phyloP scores from a whole-genome alignment of 2,888 invertebrate species.

The Cactoblastis cactorum region DNA sequence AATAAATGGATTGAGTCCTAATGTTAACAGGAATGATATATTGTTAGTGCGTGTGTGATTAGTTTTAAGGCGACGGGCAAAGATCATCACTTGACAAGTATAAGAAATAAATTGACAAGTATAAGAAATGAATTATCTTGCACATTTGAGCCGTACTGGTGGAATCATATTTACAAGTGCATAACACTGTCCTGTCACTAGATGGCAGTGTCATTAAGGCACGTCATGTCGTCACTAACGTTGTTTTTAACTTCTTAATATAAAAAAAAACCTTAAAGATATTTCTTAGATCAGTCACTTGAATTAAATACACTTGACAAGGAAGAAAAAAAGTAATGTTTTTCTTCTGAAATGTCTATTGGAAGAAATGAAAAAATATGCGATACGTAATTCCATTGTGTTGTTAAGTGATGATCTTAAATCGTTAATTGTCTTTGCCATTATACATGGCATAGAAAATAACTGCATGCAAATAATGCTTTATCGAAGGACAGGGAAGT shows the following conservation, averaged over 20 bases:
- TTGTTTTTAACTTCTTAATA: too few relatives aligned
- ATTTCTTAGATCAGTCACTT: too few relatives aligned
- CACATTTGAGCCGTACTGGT: too few relatives aligned
- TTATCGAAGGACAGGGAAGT: slow-evolving; percentile 70
- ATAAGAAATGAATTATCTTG: too few relatives aligned
- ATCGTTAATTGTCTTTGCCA: slow-evolving; percentile 44
- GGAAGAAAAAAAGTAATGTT: background rate
- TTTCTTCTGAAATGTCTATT: too few relatives aligned
- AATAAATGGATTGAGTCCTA: slow-evolving; percentile 15
- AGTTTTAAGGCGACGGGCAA: slow-evolving; percentile 43
- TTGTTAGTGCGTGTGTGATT: slow-evolving; percentile 67
- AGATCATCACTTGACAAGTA: slow-evolving; percentile 26
- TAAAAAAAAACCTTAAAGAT: too few relatives aligned
- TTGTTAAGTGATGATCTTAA: slow-evolving; percentile 30
- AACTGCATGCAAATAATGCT: slow-evolving; percentile 62
- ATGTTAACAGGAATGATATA: slow-evolving; percentile 63
- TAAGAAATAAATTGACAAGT: background rate
- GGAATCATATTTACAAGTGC: too few relatives aligned
- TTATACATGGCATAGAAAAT: slow-evolving; percentile 36
- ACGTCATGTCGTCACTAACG: too few relatives aligned
- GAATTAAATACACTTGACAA: too few relatives aligned
- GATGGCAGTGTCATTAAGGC: too few relatives aligned
- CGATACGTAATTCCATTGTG: background rate
- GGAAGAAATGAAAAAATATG: slow-evolving; percentile 10
- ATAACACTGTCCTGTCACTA: too few relatives aligned